phyloP scores from a whole-genome alignment of 1,140 invertebrate genomes.

The Ganaspis sp. region DNA sequence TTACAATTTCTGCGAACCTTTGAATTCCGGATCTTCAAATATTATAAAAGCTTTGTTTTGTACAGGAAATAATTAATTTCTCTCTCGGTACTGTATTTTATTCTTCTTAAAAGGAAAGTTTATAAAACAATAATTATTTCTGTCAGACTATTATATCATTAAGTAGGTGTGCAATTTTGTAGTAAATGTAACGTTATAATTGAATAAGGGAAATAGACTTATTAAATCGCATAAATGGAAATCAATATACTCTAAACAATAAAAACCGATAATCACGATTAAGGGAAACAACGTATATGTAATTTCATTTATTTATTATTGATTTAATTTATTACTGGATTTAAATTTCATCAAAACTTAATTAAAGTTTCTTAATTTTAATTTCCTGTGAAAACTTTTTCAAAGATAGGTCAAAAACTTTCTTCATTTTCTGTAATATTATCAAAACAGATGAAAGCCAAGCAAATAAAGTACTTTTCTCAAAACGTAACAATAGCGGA shows the following conservation, averaged over 20 bases:
- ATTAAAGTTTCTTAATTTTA: background rate
- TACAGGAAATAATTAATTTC: background rate
- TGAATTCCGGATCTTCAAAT: background rate
- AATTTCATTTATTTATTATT: too few species aligned
- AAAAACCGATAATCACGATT: too few species aligned
- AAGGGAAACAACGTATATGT: too few species aligned
- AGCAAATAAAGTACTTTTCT: background rate
- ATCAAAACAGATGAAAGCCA: background rate
- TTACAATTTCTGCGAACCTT: background rate
- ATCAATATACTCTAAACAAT: too few species aligned
- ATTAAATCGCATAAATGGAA: too few species aligned
- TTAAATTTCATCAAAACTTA: background rate
- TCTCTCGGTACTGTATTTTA: too few species aligned
- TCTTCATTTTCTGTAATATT: constrained; percentile 10
- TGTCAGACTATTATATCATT: background rate
- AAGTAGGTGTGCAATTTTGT: background rate
- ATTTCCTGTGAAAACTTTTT: background rate
- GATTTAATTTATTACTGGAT: background rate
- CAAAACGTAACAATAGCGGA: background rate
- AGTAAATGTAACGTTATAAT: background rate
- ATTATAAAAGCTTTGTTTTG: background rate
- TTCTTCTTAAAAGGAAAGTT: too few species aligned
- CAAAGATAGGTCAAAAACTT: background rate
- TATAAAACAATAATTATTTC: background rate
- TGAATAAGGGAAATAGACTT: background rate